phyloP scores from a whole-genome alignment of 2,113 vertebrate species.

The Melospiza georgiana region DNA sequence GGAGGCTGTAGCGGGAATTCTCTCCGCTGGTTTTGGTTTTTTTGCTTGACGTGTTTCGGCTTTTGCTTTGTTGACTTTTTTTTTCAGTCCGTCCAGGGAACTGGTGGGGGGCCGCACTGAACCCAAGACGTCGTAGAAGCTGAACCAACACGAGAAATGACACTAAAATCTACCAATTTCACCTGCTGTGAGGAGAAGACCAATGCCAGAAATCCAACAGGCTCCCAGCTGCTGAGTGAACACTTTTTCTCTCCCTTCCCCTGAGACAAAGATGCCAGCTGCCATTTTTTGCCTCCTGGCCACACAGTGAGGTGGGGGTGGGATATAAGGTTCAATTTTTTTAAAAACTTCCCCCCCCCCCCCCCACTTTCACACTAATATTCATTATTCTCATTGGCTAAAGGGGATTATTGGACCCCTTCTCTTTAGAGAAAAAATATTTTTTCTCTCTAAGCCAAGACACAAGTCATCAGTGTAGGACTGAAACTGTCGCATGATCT shows the following conservation, averaged over 20 bases:
- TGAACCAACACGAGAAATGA: not conserved
- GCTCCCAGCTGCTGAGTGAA: not conserved
- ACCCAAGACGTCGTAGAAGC: not conserved
- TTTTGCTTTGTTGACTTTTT: not conserved
- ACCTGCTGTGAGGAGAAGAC: not conserved
- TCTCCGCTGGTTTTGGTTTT: fast-evolving
- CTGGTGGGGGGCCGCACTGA: fast-evolving
- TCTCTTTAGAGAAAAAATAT: not conserved
- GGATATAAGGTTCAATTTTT: not conserved
- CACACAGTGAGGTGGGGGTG: not conserved
- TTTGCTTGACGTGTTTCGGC: not conserved
- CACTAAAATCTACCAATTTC: not conserved
- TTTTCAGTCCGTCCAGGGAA: not conserved
- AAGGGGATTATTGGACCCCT: not conserved
- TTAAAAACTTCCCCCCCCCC: too few relatives aligned
- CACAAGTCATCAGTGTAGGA: not conserved
- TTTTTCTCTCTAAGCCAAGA: not conserved
- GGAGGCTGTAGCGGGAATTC: not conserved
- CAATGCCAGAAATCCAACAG: not conserved
- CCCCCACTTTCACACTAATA: not conserved
- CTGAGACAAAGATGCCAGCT: not conserved
- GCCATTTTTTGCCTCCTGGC: not conserved
- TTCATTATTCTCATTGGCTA: not conserved
- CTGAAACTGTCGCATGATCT: not conserved
- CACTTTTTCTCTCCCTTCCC: not conserved